Conservation (phyloP, 2,113 vertebrate genomes). For the Scytalopus superciliaris region DNA sequence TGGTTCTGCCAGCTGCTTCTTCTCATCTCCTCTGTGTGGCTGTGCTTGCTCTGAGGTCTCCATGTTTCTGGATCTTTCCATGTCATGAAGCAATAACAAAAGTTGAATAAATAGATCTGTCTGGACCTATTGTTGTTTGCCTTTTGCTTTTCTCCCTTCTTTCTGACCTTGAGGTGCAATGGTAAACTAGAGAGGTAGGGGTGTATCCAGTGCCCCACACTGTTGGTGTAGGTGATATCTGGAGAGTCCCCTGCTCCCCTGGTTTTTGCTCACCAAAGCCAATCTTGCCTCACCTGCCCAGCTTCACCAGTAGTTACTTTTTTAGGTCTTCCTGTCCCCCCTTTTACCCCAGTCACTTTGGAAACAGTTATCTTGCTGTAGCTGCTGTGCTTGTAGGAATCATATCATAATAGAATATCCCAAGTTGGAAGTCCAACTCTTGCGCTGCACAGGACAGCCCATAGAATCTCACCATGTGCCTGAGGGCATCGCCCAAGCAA, state of each 20-base stretch:
- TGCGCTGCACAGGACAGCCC: neutral
- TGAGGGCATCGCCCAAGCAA: neutral
- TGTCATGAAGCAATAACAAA: neutral
- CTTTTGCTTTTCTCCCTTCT: neutral
- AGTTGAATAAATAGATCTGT: neutral
- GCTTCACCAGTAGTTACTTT: neutral
- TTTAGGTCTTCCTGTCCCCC: neutral
- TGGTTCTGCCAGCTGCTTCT: neutral
- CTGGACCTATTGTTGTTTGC: neutral
- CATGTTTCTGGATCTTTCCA: constrained; percentile 50
- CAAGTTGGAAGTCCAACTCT: neutral
- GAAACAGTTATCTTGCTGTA: neutral
- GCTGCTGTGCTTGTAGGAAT: neutral
- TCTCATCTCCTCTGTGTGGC: neutral
- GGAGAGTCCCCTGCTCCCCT: neutral
- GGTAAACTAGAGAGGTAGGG: neutral
- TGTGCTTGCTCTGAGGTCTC: neutral
- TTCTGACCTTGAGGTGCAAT: constrained; percentile 65
- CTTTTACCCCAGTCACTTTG: neutral
- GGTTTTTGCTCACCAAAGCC: neutral
- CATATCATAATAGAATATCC: neutral
- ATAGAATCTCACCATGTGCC: neutral
- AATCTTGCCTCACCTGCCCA: neutral
- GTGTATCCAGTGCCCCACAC: neutral
- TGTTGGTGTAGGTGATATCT: neutral